A percentile compares a stretch with the other conserved stretches of the same genome.
These are phyloP conservation scores for Chaetodon auriga DNA, from an alignment of 2,113 vertebrate species.

Conservation along the genomic window DNA sequence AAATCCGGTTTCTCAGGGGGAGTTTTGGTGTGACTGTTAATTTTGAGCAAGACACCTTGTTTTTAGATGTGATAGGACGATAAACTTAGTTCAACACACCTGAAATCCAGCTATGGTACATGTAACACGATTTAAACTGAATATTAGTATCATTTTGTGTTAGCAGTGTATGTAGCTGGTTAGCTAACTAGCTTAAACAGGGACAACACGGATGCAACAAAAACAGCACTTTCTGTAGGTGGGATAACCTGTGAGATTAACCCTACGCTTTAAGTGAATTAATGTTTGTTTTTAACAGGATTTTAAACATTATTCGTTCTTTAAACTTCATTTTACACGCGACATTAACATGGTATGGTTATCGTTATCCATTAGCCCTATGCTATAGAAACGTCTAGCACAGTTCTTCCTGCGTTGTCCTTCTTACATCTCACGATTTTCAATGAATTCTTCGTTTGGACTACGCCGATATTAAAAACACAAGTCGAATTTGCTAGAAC, in stretches of 20 bases:
- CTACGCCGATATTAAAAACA: fast-evolving
- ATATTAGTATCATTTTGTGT: background rate
- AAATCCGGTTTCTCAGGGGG: background rate
- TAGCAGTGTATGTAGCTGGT: background rate
- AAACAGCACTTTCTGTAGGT: too few species aligned
- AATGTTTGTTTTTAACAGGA: background rate
- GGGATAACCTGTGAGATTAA: background rate
- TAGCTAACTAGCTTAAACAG: slow-evolving; percentile 6
- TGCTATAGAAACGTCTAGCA: background rate
- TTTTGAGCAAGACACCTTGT: fast-evolving
- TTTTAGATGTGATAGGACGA: too few species aligned
- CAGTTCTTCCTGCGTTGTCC: background rate
- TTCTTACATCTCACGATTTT: background rate
- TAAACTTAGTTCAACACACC: background rate
- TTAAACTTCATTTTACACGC: background rate
- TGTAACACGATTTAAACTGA: background rate
- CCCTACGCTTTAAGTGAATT: fast-evolving
- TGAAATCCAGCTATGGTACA: fast-evolving
- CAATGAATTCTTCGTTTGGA: background rate
- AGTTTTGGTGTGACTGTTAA: background rate
- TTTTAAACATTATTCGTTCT: background rate
- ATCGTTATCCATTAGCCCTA: too few species aligned
- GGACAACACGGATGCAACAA: background rate
- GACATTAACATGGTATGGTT: background rate
- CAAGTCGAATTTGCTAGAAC: fast-evolving